Evolutionary conservation across 1,140 invertebrate genomes (phyloP).

Genomic region (Trachymyrmex septentrionalis): DNA sequence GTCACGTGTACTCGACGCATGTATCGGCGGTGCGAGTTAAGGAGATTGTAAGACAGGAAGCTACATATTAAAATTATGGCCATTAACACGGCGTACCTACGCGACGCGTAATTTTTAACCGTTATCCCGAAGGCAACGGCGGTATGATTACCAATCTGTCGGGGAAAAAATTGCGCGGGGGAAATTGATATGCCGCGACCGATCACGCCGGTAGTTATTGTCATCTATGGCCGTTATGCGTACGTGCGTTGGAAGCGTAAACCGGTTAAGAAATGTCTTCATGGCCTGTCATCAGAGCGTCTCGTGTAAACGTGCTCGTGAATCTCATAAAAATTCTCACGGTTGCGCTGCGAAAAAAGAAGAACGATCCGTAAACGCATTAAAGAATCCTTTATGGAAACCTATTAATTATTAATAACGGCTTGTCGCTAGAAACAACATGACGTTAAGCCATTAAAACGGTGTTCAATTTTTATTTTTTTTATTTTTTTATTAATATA

Average conservation of each 20-base stretch:
- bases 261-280: slow-evolving; percentile 72
- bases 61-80: slow-evolving; percentile 72
- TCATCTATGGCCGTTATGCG: slow-evolving; percentile 75
- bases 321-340: slow-evolving; percentile 66
- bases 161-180: background rate
- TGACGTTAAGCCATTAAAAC: slow-evolving; percentile 23
- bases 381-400: slow-evolving; percentile 17
- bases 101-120: slow-evolving; percentile 71
- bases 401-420: slow-evolving; percentile 47
- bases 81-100: slow-evolving; percentile 71
- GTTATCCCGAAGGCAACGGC: slow-evolving; percentile 67
- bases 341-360: background rate
- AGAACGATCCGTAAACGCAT: background rate
- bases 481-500: slow-evolving; percentile 11
- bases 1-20: slow-evolving; percentile 55
- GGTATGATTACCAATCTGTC: slow-evolving; percentile 72
- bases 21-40: slow-evolving; percentile 42
- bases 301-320: slow-evolving; percentile 70
- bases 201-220: slow-evolving; percentile 71
- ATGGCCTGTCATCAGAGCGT: slow-evolving; percentile 69
- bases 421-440: too few relatives aligned
- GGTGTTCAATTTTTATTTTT: slow-evolving; percentile 25
- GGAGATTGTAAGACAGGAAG: slow-evolving; percentile 70
- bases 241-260: slow-evolving; percentile 70
- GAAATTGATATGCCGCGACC: slow-evolving; percentile 73